These are phyloP conservation scores for Agriotes lineatus DNA, from an alignment of 2,888 invertebrate genomes.

Conservation along the genomic window DNA sequence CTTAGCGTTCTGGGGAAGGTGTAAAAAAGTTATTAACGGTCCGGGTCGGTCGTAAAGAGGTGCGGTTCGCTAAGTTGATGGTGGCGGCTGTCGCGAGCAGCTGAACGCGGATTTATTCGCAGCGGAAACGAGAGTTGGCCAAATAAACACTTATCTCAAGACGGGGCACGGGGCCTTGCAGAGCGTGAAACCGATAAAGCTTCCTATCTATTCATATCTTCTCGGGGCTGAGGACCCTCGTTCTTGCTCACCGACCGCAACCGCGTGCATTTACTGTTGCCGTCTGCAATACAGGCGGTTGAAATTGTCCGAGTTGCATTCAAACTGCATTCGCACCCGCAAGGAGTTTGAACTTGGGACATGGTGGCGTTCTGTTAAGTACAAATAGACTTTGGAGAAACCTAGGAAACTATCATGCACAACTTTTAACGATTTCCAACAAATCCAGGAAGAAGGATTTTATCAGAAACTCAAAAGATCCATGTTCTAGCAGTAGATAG, in stretches of 20 bases:
- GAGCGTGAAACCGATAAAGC: slow-evolving; percentile 53
- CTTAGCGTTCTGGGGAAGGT: slow-evolving; percentile 54
- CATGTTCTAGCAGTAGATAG: too few relatives aligned
- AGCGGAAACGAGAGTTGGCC: slow-evolving; percentile 43
- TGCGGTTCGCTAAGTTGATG: slow-evolving; percentile 41
- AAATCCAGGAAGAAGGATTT: too few relatives aligned
- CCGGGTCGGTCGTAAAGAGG: slow-evolving; percentile 46
- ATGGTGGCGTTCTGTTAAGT: too few relatives aligned
- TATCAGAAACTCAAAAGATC: too few relatives aligned
- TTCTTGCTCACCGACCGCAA: background rate
- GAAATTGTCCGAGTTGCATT: too few relatives aligned
- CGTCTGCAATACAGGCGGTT: too few relatives aligned
- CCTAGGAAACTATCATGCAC: too few relatives aligned
- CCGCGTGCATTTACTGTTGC: background rate
- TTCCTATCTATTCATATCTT: slow-evolving; percentile 40
- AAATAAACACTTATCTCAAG: slow-evolving; percentile 51
- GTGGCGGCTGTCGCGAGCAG: slow-evolving; percentile 42
- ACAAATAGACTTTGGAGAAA: too few relatives aligned
- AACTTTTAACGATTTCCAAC: too few relatives aligned
- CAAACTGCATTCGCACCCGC: too few relatives aligned
- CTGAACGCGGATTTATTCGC: slow-evolving; percentile 45
- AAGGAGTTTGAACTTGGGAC: too few relatives aligned
- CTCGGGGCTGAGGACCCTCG: background rate
- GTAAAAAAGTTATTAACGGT: slow-evolving; percentile 49
- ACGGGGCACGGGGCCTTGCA: slow-evolving; percentile 32